A percentile compares a stretch with the other conserved stretches of the same genome.
phyloP scores from a whole-genome alignment of 2,888 invertebrate genomes.

The Pristionchus exspectatus region DNA sequence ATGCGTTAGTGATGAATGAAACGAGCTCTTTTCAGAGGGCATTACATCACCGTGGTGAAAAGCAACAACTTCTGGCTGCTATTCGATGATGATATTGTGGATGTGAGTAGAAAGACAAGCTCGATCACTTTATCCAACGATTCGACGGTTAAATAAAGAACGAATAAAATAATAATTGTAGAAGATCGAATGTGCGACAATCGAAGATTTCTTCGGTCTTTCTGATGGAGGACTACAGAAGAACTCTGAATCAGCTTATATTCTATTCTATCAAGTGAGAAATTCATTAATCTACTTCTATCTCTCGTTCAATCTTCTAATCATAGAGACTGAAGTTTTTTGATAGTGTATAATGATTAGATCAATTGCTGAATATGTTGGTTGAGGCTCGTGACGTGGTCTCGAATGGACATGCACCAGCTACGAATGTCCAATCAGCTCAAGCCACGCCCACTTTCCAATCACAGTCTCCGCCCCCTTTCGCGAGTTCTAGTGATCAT shows the following conservation, averaged over 20 bases:
- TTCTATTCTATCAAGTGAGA: conserved; percentile 94
- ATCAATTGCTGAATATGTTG: neutral
- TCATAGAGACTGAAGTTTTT: no score
- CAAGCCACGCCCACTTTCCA: conserved; percentile 54
- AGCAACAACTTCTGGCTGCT: conserved; percentile 99
- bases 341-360: neutral
- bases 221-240: conserved; percentile 89
- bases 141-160: neutral
- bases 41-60: conserved; percentile 99
- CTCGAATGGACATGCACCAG: conserved; percentile 47
- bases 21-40: conserved; percentile 85
- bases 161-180: conserved; percentile 80
- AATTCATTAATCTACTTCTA: neutral
- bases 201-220: conserved; percentile 99
- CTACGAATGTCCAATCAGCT: conserved; percentile 51
- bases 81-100: conserved; percentile 99
- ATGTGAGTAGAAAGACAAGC: conserved; percentile 85
- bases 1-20: neutral
- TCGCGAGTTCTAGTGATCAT: conserved; percentile 49
- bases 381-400: conserved; percentile 51
- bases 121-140: conserved; percentile 33
- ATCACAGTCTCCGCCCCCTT: conserved; percentile 53
- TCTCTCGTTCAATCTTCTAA: no score
- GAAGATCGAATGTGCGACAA: conserved; percentile 99
- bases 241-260: conserved; percentile 99